phyloP scores from a whole-genome alignment of 2,113 vertebrate genomes.

The Eurystomus gularis region DNA sequence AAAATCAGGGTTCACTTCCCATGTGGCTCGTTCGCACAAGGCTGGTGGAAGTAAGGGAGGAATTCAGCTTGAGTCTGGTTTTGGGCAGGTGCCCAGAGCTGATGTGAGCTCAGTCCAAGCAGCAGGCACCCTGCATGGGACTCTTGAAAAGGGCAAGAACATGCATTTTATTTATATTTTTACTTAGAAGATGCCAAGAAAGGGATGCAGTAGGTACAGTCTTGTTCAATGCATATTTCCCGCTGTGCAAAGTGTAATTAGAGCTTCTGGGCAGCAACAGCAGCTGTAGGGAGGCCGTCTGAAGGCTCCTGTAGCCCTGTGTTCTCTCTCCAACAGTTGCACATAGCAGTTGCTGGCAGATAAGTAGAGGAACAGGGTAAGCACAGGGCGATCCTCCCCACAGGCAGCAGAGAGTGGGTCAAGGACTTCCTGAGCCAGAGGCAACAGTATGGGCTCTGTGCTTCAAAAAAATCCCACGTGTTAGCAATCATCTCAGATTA shows the following conservation, averaged over 20 bases:
- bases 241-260: neutral
- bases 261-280: neutral
- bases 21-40: neutral
- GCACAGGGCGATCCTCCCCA: neutral
- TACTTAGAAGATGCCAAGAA: neutral
- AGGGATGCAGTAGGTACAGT: neutral
- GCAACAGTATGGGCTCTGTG: neutral
- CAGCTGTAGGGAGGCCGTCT: neutral
- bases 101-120: neutral
- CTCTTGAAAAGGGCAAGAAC: neutral
- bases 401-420: neutral
- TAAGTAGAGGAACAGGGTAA: neutral
- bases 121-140: fast-evolving
- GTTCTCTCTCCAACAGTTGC: neutral
- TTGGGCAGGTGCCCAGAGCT: neutral
- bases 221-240: neutral
- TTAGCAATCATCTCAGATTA: neutral
- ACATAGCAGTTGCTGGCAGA: neutral
- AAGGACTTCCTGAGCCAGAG: neutral
- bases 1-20: neutral
- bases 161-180: neutral
- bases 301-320: fast-evolving
- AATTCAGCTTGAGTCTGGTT: neutral
- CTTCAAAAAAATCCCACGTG: neutral
- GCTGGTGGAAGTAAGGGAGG: neutral